A percentile compares a stretch with the other conserved stretches of the same genome.
Conservation (phyloP, 1,140 invertebrate species). For the Brachionus angularis region DNA sequence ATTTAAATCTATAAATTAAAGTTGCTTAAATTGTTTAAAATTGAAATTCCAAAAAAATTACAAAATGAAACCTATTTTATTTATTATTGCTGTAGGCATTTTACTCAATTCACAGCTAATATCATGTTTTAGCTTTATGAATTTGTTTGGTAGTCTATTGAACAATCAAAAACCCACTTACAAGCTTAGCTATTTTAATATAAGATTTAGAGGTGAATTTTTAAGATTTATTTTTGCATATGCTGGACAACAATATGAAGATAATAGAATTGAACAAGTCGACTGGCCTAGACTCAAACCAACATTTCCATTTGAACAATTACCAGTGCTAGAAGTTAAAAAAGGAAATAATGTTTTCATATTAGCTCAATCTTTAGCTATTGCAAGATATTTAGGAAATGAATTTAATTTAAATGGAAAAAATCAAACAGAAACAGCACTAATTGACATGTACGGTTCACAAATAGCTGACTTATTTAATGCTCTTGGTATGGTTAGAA, state of each 20-base stretch:
- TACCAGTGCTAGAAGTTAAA: slow-evolving; percentile 32
- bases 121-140: no score
- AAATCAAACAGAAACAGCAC: not conserved
- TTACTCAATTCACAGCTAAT: no score
- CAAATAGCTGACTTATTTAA: not conserved
- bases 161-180: not conserved
- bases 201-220: slow-evolving; percentile 45
- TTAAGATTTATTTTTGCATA: slow-evolving; percentile 45
- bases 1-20: no score
- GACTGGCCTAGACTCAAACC: slow-evolving; percentile 47
- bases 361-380: slow-evolving; percentile 7
- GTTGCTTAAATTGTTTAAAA: no score
- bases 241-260: slow-evolving; percentile 45
- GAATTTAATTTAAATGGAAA: not conserved
- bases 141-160: no score
- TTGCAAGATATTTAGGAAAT: not conserved
- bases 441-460: not conserved
- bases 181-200: slow-evolving; percentile 46
- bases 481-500: not conserved
- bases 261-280: slow-evolving; percentile 43
- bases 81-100: no score
- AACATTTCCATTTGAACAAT: slow-evolving; percentile 45
- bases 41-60: no score
- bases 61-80: no score
- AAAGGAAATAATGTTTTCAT: not conserved